Evolutionary conservation across 2,888 invertebrate species (phyloP), one percentile per base, ranked within the genome.

Genomic region (Neocrepidodera transversa): DNA sequence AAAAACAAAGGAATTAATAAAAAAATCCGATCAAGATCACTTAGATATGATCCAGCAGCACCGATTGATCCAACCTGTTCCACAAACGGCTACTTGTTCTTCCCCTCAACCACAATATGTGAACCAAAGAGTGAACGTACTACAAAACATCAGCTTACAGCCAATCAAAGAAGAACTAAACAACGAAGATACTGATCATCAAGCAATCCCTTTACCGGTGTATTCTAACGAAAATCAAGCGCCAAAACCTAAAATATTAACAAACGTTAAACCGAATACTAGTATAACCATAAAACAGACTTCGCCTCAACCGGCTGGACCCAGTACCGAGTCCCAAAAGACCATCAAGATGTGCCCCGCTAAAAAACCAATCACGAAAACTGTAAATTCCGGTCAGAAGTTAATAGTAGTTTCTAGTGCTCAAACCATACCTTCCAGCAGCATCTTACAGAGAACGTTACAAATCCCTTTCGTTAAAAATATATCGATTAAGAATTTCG

Each of bases 371-470:
- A 64, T 77, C 13, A 71, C 74, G 20, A 73, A 76, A 60, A 70
- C 72, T 23, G 63, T 66, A n/a, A 63, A 65, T 49, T 67, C 74
- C 11, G 76, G 77, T 13, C 80, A 80, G 62, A 80, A 80, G 66
- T 66, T 80, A 48, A 78, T 80, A 28, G 79, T 80, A 23, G 79
- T 80, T 40, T 79, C 79, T 5, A 78, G 76, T 64, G 72, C 78
- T 13, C 77, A 78, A 65, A 74, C 77, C 2, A 71, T 77, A 43
- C 71, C 76, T n/a, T 72, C 75, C 1, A 74, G 72, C 50, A 79
- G 77, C 66, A 78, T 79, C 62, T 67, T 79, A 42, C 79, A 79
- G 64, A 74, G 77, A 52, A 78, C 78, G 1, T 64, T 79, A 23
- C 75, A 78, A 14, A 77, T 79, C 50, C 78, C 79, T 1, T 75